These are phyloP conservation scores for Vipera latastei DNA, from an alignment of 2,797 vertebrate species.

Conservation along the genomic window DNA sequence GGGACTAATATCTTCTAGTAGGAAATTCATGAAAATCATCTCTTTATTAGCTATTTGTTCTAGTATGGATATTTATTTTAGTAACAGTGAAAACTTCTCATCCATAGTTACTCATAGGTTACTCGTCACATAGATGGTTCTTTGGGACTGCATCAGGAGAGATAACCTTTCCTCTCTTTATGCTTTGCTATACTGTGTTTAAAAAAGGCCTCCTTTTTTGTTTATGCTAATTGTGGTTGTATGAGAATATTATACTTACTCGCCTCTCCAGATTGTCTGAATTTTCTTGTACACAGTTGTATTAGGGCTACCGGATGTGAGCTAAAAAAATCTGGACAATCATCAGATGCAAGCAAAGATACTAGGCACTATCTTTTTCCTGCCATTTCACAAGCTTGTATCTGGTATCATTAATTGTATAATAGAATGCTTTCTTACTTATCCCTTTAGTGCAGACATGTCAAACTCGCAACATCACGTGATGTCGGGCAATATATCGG, in stretches of 20 bases:
- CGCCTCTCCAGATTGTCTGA: not conserved
- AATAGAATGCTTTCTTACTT: not conserved
- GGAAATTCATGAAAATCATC: not conserved
- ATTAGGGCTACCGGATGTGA: not conserved
- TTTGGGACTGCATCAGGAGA: not conserved
- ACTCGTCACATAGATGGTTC: not conserved
- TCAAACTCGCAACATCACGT: too few relatives aligned
- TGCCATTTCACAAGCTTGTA: not conserved
- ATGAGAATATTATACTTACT: not conserved
- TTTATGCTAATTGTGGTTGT: not conserved
- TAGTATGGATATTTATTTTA: not conserved
- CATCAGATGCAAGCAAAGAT: not conserved
- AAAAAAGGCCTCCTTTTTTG: not conserved
- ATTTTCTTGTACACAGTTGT: not conserved
- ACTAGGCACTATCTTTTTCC: not conserved
- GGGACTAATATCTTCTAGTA: not conserved
- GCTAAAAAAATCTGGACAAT: not conserved
- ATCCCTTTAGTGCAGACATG: not conserved
- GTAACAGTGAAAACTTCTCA: not conserved
- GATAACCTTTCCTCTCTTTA: not conserved
- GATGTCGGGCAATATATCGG: too few relatives aligned
- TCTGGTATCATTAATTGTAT: not conserved
- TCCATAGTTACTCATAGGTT: not conserved
- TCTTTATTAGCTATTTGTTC: not conserved
- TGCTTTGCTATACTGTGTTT: not conserved